phyloP scores from a whole-genome alignment of 2,888 invertebrate species.

The Punctoribates punctum region DNA sequence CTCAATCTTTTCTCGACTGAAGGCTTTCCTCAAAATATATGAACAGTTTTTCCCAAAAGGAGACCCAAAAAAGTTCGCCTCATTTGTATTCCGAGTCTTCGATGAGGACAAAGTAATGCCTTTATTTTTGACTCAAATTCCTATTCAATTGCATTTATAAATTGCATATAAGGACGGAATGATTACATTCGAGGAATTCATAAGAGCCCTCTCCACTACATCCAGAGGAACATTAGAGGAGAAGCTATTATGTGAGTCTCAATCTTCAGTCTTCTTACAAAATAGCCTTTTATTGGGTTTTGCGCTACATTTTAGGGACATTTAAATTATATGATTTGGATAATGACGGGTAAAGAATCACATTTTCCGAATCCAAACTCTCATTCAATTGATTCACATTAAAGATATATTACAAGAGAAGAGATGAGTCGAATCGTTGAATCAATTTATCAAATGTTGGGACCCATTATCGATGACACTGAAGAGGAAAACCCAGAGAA shows the following conservation, averaged over 20 bases:
- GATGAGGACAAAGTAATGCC: constrained; percentile 84
- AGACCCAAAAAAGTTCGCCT: constrained; percentile 95
- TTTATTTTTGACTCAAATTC: background rate
- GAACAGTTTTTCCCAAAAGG: constrained; percentile 99
- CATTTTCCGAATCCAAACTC: background rate
- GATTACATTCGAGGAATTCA: constrained; percentile 98
- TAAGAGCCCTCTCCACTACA: constrained; percentile 93
- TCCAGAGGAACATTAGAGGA: constrained; percentile 96
- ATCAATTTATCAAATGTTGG: constrained; percentile 39
- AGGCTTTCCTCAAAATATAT: constrained; percentile 99
- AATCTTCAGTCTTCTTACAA: background rate
- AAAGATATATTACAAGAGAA: constrained; percentile 37
- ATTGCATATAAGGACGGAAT: constrained; percentile 99
- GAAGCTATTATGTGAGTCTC: constrained; percentile 88
- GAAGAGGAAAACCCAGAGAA: constrained; percentile 6
- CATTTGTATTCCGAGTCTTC: constrained; percentile 93
- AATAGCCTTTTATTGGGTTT: no score
- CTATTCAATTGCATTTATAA: background rate
- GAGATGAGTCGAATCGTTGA: constrained; percentile 40
- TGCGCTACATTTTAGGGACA: constrained; percentile 34
- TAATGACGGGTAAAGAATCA: background rate
- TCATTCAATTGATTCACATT: constrained; percentile 9
- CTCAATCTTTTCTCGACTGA: background rate
- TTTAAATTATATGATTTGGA: constrained; percentile 40
- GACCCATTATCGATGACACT: background rate